These are phyloP conservation scores for Felis catus DNA, from an alignment of 2,113 vertebrate genomes.

Conservation along the genomic window DNA sequence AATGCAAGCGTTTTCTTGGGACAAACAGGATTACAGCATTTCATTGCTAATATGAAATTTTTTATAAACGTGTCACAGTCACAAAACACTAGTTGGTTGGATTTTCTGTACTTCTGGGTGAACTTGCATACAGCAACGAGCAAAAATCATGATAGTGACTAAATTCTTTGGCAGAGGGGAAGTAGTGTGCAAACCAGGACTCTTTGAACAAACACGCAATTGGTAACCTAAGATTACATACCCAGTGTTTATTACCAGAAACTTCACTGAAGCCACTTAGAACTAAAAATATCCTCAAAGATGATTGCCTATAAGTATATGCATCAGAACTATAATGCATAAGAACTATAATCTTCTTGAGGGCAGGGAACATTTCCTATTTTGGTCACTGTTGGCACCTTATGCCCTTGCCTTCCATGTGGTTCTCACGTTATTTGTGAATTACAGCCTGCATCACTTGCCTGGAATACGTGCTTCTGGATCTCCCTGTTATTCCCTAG, in stretches of 20 bases:
- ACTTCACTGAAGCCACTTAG: neutral
- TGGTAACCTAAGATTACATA: neutral
- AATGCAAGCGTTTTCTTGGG: slow-evolving; percentile 70
- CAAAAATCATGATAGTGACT: neutral
- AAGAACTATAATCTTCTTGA: neutral
- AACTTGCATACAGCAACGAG: neutral
- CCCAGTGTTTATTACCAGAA: neutral
- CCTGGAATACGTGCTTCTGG: neutral
- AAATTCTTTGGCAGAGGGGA: neutral
- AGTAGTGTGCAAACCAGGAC: neutral
- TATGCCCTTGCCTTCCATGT: neutral
- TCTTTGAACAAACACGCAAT: neutral
- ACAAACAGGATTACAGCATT: slow-evolving; percentile 72
- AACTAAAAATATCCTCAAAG: neutral
- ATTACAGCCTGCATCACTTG: accelerated
- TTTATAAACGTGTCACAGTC: slow-evolving; percentile 60
- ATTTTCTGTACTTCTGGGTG: slow-evolving; percentile 28
- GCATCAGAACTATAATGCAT: neutral
- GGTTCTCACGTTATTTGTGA: neutral
- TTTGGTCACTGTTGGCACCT: neutral
- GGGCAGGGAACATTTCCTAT: neutral
- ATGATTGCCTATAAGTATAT: neutral
- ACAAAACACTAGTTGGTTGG: slow-evolving; percentile 38
- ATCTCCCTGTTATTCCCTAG: neutral
- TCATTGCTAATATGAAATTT: slow-evolving; percentile 66